Evolutionary conservation across 2,797 vertebrate genomes (phyloP).

Genomic region (Margarornis squamiger): DNA sequence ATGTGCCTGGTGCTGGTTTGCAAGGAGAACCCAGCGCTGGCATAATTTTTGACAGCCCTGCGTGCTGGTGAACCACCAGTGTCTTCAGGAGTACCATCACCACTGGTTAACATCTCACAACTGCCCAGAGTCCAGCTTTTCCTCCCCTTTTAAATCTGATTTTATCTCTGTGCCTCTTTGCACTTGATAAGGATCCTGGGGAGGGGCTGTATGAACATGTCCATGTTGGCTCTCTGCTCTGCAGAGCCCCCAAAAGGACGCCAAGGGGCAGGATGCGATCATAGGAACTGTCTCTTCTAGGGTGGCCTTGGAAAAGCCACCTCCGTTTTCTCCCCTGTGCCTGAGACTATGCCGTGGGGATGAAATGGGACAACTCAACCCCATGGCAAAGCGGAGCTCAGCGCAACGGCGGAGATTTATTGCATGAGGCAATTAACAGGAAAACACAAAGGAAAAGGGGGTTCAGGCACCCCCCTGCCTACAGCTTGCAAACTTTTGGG

Average conservation of each 20-base stretch:
- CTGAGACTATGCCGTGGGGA: background rate
- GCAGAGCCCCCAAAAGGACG: background rate
- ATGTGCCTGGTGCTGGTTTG: accelerated
- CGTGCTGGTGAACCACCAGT: background rate
- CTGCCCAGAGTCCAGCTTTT: background rate
- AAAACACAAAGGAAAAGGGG: background rate
- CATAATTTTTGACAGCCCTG: background rate
- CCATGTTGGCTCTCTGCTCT: background rate
- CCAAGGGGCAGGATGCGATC: accelerated
- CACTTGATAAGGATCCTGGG: background rate
- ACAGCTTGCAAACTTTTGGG: background rate
- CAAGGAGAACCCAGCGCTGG: background rate
- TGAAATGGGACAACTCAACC: background rate
- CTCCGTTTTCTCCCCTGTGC: background rate
- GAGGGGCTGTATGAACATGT: too few relatives aligned
- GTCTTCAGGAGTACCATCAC: accelerated
- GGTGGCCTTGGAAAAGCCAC: background rate
- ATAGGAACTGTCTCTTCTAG: accelerated
- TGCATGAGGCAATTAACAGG: background rate
- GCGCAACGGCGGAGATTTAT: background rate
- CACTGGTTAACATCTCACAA: background rate
- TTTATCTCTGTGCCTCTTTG: background rate
- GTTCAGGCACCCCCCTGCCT: accelerated
- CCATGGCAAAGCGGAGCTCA: background rate
- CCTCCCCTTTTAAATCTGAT: background rate